A percentile compares a stretch with the other conserved stretches of the same genome.
These are phyloP conservation scores for Stegastes partitus DNA, from an alignment of 2,113 vertebrate species.

Conservation along the genomic window DNA sequence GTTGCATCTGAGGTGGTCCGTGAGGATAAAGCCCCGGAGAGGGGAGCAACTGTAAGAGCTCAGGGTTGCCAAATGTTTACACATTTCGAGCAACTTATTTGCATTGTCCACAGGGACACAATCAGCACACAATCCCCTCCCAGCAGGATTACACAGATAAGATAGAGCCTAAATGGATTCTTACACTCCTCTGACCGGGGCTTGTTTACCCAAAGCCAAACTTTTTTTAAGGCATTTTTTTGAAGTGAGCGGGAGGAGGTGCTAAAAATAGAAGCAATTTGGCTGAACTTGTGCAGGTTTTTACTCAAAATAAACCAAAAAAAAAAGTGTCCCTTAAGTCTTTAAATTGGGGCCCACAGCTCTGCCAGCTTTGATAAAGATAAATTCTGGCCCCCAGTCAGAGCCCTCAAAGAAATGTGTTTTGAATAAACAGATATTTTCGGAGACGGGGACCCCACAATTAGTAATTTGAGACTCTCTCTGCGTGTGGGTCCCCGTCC, in stretches of 20 bases:
- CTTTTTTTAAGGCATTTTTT: constrained; percentile 54
- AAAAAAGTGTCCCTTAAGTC: constrained; percentile 21
- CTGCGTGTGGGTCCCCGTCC: constrained; percentile 81
- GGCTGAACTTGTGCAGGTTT: constrained; percentile 39
- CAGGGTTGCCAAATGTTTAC: constrained; percentile 78
- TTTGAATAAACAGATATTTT: constrained; percentile 85
- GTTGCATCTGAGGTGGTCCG: constrained; percentile 70
- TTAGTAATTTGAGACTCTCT: constrained; percentile 85
- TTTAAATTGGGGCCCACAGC: constrained; percentile 17
- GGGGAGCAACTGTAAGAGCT: constrained; percentile 38
- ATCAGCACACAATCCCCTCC: constrained; percentile 77
- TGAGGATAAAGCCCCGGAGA: constrained; percentile 45
- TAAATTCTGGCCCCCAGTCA: constrained; percentile 21
- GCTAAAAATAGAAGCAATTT: constrained; percentile 5
- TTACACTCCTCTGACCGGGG: constrained; percentile 56
- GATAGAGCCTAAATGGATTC: constrained; percentile 73
- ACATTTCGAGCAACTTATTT: constrained; percentile 77
- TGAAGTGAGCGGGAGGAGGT: constrained; percentile 14
- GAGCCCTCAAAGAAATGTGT: constrained; percentile 76
- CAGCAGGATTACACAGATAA: constrained; percentile 80
- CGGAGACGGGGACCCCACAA: constrained; percentile 81
- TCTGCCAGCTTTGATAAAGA: constrained; percentile 55
- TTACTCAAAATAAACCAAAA: constrained; percentile 25
- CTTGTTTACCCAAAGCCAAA: constrained; percentile 67
- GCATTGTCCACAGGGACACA: constrained; percentile 81